Evolutionary conservation across 2,113 vertebrate genomes (phyloP).

Genomic region (Ondatra zibethicus): DNA sequence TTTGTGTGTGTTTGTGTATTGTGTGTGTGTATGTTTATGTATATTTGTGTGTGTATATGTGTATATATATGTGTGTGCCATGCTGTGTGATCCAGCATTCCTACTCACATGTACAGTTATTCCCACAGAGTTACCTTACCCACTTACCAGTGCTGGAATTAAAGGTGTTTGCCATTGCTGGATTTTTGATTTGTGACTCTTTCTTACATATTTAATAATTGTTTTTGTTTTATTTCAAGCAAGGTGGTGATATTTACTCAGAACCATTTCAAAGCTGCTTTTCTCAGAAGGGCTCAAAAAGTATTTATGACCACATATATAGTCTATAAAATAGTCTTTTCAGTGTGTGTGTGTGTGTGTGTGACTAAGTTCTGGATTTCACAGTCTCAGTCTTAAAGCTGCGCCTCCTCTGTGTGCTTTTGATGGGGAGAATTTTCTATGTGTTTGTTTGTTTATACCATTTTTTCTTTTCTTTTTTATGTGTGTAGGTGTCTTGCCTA

Average conservation of each 20-base stretch:
- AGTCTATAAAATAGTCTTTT: conserved; percentile 10
- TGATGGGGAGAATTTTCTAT: neutral
- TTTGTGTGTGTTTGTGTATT: neutral
- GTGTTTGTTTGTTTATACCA: neutral
- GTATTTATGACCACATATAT: neutral
- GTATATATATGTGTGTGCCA: neutral
- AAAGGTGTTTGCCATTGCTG: neutral
- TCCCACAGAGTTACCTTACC: neutral
- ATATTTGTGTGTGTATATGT: accelerated
- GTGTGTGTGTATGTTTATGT: accelerated
- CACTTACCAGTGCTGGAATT: neutral
- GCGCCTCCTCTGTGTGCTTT: conserved; percentile 21
- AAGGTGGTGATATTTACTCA: conserved; percentile 23
- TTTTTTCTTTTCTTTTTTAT: neutral
- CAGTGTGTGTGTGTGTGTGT: neutral
- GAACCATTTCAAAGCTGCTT: conserved; percentile 31
- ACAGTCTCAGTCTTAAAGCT: neutral
- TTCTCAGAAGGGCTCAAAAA: conserved; percentile 27
- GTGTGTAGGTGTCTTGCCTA: neutral
- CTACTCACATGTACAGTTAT: neutral
- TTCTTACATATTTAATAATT: conserved; percentile 4
- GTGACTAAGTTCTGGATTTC: neutral
- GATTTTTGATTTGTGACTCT: neutral
- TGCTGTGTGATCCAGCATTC: neutral
- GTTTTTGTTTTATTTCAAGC: conserved; percentile 13